Conservation (phyloP, 2,888 invertebrate species). For the Miltochrista miniata region DNA sequence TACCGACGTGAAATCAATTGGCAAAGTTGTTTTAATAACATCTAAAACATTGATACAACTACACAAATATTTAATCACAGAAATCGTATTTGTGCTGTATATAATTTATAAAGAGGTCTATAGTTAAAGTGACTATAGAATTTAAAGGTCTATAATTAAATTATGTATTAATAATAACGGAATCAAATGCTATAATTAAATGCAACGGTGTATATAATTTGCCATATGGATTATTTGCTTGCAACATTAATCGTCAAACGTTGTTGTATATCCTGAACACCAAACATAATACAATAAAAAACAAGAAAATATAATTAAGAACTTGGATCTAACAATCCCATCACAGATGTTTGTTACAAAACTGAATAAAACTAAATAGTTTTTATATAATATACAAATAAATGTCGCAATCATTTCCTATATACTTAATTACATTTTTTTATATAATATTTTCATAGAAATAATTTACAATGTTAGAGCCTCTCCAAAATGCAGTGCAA, state of each 20-base stretch:
- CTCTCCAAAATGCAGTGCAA: no score
- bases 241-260: no score
- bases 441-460: neutral
- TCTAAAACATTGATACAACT: constrained; percentile 18
- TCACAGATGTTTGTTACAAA: constrained; percentile 4
- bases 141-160: constrained; percentile 13
- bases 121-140: constrained; percentile 1
- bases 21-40: constrained; percentile 20
- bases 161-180: constrained; percentile 4
- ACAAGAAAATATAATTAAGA: constrained; percentile 6
- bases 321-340: constrained; percentile 23
- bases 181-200: constrained; percentile 43
- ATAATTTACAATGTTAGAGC: neutral
- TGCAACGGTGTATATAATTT: constrained; percentile 37
- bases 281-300: constrained; percentile 13
- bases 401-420: neutral
- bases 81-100: constrained; percentile 26
- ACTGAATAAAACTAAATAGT: constrained; percentile 14
- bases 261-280: neutral
- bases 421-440: neutral
- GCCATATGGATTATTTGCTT: constrained; percentile 29
- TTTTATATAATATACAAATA: constrained; percentile 7
- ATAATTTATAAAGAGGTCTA: constrained; percentile 8
- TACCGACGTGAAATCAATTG: constrained; percentile 26
- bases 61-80: constrained; percentile 37